These are phyloP conservation scores for Pseudomugil gertrudae DNA, from an alignment of 2,797 vertebrate genomes.

Conservation along the genomic window DNA sequence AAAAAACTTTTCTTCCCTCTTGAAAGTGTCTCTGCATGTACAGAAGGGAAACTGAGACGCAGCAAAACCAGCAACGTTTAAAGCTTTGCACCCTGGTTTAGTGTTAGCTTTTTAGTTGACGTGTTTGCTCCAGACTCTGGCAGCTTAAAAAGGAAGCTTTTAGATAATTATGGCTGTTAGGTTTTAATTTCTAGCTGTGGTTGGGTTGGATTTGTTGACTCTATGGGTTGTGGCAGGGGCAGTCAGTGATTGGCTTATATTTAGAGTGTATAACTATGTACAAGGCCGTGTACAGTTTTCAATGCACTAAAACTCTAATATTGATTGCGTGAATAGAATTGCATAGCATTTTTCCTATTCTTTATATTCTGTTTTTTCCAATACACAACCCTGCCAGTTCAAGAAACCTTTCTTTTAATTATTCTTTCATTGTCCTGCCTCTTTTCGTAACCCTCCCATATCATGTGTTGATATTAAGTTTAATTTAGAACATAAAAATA, in stretches of 20 bases:
- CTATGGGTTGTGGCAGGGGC: conserved; percentile 14
- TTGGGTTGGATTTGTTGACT: conserved; percentile 48
- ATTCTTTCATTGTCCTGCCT: neutral
- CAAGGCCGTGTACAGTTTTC: conserved; percentile 25
- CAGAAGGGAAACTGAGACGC: conserved; percentile 38
- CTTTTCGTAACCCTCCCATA: neutral
- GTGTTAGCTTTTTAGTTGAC: conserved; percentile 12
- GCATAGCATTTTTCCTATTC: neutral
- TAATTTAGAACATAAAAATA: neutral
- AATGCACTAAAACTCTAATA: conserved; percentile 40
- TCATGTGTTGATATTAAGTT: neutral
- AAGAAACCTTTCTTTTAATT: neutral
- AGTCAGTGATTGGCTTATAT: conserved; percentile 29
- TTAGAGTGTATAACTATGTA: conserved; percentile 41
- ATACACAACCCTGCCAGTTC: neutral
- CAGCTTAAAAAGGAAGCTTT: conserved; percentile 51
- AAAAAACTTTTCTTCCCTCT: conserved; percentile 42
- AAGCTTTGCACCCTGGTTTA: conserved; percentile 37
- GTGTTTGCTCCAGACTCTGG: conserved; percentile 17
- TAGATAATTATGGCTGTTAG: conserved; percentile 46
- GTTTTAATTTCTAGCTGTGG: conserved; percentile 51
- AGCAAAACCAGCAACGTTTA: conserved; percentile 40
- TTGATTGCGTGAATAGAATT: conserved; percentile 24
- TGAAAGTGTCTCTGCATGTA: conserved; percentile 55
- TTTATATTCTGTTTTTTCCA: neutral